Percentiles rank a stretch among this genome's conserved stretches.
These are phyloP conservation scores for Callionymus lyra DNA, from an alignment of 2,113 vertebrate species.

Conservation along the genomic window DNA sequence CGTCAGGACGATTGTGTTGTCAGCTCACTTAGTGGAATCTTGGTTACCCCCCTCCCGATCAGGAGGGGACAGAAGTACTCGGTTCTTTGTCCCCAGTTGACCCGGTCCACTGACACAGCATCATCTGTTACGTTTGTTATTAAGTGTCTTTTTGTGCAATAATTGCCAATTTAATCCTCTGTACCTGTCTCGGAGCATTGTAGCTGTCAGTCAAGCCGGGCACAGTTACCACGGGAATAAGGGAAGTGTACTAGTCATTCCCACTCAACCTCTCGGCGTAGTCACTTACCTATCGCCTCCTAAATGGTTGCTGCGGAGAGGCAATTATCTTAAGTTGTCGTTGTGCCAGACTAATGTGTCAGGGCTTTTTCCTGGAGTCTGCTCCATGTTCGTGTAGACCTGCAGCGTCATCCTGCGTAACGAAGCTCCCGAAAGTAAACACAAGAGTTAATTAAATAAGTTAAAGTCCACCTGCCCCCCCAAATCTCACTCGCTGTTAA, in stretches of 20 bases:
- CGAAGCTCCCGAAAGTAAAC: no score
- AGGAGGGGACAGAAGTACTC: no score
- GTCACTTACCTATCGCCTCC: slow-evolving; percentile 33
- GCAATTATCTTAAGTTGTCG: slow-evolving; percentile 35
- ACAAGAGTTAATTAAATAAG: no score
- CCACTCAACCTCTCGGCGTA: slow-evolving; percentile 14
- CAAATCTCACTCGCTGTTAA: no score
- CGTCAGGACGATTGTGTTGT: no score
- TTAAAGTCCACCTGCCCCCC: no score
- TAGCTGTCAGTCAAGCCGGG: slow-evolving; percentile 36
- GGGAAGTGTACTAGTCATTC: slow-evolving; percentile 21
- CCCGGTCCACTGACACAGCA: slow-evolving; percentile 11
- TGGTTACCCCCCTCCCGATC: no score
- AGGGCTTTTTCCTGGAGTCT: slow-evolving; percentile 5
- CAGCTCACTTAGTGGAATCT: no score
- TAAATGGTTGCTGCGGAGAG: slow-evolving; percentile 46
- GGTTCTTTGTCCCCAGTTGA: slow-evolving; percentile 16
- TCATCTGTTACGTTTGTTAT: slow-evolving; percentile 30
- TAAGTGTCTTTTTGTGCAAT: slow-evolving; percentile 29
- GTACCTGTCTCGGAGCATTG: slow-evolving; percentile 12
- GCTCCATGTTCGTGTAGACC: no score
- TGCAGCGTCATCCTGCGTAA: no score
- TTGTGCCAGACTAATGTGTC: slow-evolving; percentile 24
- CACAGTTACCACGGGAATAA: slow-evolving; percentile 46
- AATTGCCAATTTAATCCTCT: slow-evolving; percentile 51